Percentiles rank a stretch among this genome's conserved stretches.
phyloP scores from a whole-genome alignment of 2,797 vertebrate genomes.

The Sebastes vulpes region DNA sequence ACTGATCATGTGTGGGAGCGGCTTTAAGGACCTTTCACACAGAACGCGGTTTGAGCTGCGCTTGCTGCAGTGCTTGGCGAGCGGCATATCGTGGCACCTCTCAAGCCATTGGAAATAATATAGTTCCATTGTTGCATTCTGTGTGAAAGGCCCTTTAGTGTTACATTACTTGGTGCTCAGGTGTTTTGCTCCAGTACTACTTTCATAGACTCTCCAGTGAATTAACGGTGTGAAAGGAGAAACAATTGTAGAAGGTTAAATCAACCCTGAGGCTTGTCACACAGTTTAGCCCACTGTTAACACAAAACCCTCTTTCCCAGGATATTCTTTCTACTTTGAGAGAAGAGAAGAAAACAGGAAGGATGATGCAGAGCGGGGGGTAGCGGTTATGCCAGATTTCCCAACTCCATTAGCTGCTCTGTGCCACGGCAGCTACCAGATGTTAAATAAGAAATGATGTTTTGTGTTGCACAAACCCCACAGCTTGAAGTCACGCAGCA shows the following conservation, averaged over 20 bases:
- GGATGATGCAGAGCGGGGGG: neutral
- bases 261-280: conserved; percentile 37
- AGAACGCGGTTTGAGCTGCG: no score
- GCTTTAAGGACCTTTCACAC: no score
- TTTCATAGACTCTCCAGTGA: neutral
- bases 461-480: conserved; percentile 15
- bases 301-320: conserved; percentile 25
- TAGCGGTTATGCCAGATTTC: neutral
- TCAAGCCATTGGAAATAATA: no score
- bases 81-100: no score
- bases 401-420: conserved; percentile 36
- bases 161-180: neutral
- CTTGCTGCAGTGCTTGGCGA: no score
- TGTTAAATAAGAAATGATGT: conserved; percentile 51
- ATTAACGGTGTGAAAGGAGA: conserved; percentile 43
- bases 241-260: conserved; percentile 41
- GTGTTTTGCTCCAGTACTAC: neutral
- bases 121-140: no score
- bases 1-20: no score
- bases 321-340: conserved; percentile 29
- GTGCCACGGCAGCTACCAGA: conserved; percentile 15
- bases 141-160: no score
- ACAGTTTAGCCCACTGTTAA: conserved; percentile 46
- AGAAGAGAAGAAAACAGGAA: neutral
- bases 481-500: conserved; percentile 4